Conservation (phyloP, 2,888 invertebrate genomes). For the Synergus gifuensis region DNA sequence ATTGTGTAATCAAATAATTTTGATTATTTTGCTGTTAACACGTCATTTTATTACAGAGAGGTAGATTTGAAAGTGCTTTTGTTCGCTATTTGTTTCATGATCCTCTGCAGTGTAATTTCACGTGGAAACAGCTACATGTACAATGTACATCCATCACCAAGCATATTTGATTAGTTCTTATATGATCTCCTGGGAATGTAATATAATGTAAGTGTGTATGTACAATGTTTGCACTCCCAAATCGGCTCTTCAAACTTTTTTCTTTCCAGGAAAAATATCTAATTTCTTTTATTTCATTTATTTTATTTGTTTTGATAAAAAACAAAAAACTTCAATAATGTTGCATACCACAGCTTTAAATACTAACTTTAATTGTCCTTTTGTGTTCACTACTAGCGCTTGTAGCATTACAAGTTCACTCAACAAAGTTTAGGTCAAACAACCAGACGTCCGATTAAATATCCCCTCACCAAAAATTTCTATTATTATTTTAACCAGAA, state of each 20-base stretch:
- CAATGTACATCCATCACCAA: slow-evolving; percentile 15
- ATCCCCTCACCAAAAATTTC: too few species aligned
- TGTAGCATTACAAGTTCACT: too few species aligned
- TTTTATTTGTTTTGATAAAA: too few species aligned
- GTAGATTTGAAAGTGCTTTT: slow-evolving; percentile 20
- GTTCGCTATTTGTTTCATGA: slow-evolving; percentile 22
- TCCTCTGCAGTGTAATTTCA: slow-evolving; percentile 31
- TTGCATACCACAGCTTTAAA: too few species aligned
- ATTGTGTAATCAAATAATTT: too few species aligned
- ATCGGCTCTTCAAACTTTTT: background rate
- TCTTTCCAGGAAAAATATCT: background rate
- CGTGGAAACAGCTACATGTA: background rate
- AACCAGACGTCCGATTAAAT: too few species aligned
- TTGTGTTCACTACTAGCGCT: too few species aligned
- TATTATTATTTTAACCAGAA: too few species aligned
- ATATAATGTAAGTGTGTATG: slow-evolving; percentile 7
- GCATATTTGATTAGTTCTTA: slow-evolving; percentile 26
- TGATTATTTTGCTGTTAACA: background rate
- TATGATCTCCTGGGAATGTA: slow-evolving; percentile 2
- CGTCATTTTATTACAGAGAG: background rate
- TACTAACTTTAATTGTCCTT: too few species aligned
- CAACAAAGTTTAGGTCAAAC: too few species aligned
- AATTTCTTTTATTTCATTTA: background rate
- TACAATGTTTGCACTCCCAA: background rate
- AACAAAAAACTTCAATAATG: too few species aligned